Evolutionary conservation across 2,888 invertebrate species (phyloP), one percentile per base, ranked within the genome.

Genomic region (Antheraea yamamai): DNA sequence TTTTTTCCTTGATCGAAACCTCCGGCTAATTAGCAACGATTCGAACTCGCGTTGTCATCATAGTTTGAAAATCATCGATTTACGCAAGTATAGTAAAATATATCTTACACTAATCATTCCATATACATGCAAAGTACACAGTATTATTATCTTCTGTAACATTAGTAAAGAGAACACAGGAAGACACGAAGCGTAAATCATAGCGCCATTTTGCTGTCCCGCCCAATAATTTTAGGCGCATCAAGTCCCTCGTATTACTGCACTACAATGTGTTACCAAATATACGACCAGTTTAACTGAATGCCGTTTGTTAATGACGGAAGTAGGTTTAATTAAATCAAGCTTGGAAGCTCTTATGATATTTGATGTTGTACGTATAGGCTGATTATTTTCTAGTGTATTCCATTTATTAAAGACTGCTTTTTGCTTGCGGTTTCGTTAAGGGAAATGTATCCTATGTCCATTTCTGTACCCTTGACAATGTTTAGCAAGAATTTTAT

Each of bases 221-320:
- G 39, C 12, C n/a, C 39, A 3, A 39, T 55, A 26, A 72, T 51
- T 74, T 61, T 55, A 61, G 58, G 23, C 72, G 72, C 26, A 68
- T 55, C 55, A 47, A 68, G 61, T 61, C 55, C 64, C 55, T 26
- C 68, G 68, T 58, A 75, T 73, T 73, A 75, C 75, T 73, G 75
- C 68, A 75, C 20, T 23, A 73, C 75, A 73, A 73, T 75, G 73
- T 75, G 75, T 70, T 66, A 75, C 75, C 73, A 70, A 75, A 73
- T 75, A 55, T 75, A 75, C 68, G 73, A n/a, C 75, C 70, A 73
- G 72, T 70, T 58, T 55, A 75, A 58, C 47, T 73, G 47, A 51
- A 23, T 58, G 70, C 70, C 58, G 52, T 73, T 70, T 73, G 70
- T 75, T 75, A 75, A 75, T 71, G 47, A 58, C 72, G 64, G 64